Percentiles rank a stretch among this genome's conserved stretches.
phyloP scores from a whole-genome alignment of 2,888 invertebrate species.

The Polyommatus iphigenia region DNA sequence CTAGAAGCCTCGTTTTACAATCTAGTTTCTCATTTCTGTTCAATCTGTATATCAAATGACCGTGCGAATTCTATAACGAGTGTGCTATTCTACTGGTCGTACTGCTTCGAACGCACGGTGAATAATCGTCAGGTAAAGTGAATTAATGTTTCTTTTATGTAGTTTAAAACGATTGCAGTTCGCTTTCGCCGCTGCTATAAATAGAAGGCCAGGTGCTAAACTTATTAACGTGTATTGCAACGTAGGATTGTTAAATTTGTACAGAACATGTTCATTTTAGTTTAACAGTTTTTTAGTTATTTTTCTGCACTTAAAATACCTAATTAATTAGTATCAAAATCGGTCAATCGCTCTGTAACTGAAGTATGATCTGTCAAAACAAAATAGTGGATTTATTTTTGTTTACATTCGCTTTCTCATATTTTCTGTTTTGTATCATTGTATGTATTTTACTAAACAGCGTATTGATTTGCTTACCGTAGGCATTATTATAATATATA shows the following conservation, averaged over 20 bases:
- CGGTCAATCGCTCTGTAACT: neutral
- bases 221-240: slow-evolving; percentile 48
- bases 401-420: neutral
- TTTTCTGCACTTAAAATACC: neutral
- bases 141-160: slow-evolving; percentile 39
- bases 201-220: slow-evolving; percentile 58
- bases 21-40: slow-evolving; percentile 38
- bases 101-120: slow-evolving; percentile 34
- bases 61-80: slow-evolving; percentile 34
- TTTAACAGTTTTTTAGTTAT: neutral
- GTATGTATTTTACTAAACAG: no score
- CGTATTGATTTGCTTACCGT: no score
- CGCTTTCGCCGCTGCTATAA: slow-evolving; percentile 49
- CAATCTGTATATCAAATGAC: slow-evolving; percentile 25
- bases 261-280: slow-evolving; percentile 40
- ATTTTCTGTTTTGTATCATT: neutral
- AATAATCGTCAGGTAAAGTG: slow-evolving; percentile 42
- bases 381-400: neutral
- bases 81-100: slow-evolving; percentile 24
- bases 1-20: slow-evolving; percentile 42
- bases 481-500: no score
- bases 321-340: neutral
- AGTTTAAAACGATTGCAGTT: slow-evolving; percentile 37
- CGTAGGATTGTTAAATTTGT: slow-evolving; percentile 50
- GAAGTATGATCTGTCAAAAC: neutral